phyloP scores from a whole-genome alignment of 2,888 invertebrate genomes.

The Parelbella ahira region DNA sequence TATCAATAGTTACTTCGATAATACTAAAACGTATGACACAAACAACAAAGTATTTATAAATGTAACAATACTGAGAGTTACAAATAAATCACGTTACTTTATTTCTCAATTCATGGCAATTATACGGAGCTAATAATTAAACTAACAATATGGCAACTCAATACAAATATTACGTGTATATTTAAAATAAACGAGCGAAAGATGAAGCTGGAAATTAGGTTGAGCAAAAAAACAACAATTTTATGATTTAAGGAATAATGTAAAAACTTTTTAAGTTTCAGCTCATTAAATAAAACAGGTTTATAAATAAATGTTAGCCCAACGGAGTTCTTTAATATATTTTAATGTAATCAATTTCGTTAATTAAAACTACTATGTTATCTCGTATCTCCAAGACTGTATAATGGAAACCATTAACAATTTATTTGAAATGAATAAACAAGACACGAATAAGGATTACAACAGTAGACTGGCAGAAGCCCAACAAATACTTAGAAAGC shows the following conservation, averaged over 20 bases:
- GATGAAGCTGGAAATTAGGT: constrained; percentile 31
- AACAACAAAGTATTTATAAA: constrained; percentile 51
- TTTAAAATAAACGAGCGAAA: constrained; percentile 34
- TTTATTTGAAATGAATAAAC: constrained; percentile 10
- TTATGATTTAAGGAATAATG: no score
- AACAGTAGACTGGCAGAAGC: constrained; percentile 13
- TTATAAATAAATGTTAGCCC: constrained; percentile 11
- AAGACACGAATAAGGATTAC: constrained; percentile 6
- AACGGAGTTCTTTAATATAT: constrained; percentile 1
- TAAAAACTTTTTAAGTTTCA: constrained; percentile 27
- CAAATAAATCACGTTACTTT: constrained; percentile 67
- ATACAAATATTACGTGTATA: constrained; percentile 28
- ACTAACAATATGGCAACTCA: constrained; percentile 30
- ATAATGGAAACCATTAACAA: no score
- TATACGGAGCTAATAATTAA: constrained; percentile 33
- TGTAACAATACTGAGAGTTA: no score
- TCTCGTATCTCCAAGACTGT: no score
- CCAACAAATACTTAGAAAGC: constrained; percentile 24
- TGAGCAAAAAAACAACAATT: no score
- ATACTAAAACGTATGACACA: constrained; percentile 40
- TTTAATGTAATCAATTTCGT: constrained; percentile 7
- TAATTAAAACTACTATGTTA: constrained; percentile 7
- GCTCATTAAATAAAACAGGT: constrained; percentile 20
- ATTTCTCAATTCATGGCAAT: constrained; percentile 56
- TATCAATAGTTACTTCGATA: no score